Percentiles rank a stretch among this genome's conserved stretches.
phyloP scores from a whole-genome alignment of 2,113 vertebrate species.

The Myotis davidii region DNA sequence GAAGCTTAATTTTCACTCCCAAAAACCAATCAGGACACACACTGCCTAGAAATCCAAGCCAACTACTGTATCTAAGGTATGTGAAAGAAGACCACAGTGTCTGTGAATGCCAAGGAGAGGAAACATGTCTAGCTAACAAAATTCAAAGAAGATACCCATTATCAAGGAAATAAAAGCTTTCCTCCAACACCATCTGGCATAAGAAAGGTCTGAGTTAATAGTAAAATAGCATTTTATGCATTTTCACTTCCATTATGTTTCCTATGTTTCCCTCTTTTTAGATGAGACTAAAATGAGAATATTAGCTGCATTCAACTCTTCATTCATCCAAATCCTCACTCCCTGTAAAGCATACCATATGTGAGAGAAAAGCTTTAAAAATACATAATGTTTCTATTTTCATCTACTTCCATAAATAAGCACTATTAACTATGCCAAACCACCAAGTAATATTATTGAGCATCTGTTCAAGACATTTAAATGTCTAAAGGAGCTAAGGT shows the following conservation, averaged over 20 bases:
- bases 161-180: slow-evolving; percentile 35
- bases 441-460: slow-evolving; percentile 61
- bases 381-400: slow-evolving; percentile 71
- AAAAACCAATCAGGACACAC: neutral
- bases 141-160: slow-evolving; percentile 20
- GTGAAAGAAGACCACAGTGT: neutral
- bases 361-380: slow-evolving; percentile 71
- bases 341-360: slow-evolving; percentile 30
- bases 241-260: slow-evolving; percentile 46
- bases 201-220: slow-evolving; percentile 39
- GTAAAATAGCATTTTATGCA: neutral
- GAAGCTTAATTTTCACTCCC: neutral
- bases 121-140: neutral
- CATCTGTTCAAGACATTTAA: slow-evolving; percentile 70
- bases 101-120: neutral
- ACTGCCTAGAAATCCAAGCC: slow-evolving; percentile 8
- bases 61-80: neutral
- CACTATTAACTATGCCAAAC: slow-evolving; percentile 52
- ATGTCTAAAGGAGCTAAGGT: slow-evolving; percentile 59
- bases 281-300: slow-evolving; percentile 48
- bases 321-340: slow-evolving; percentile 48
- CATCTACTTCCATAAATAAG: slow-evolving; percentile 69
- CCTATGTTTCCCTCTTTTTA: neutral
- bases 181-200: slow-evolving; percentile 32
- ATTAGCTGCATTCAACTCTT: slow-evolving; percentile 65